Evolutionary conservation across 2,113 vertebrate genomes (phyloP), one percentile per base, ranked within the genome.

Genomic region (Protobothrops flavoviridis): DNA sequence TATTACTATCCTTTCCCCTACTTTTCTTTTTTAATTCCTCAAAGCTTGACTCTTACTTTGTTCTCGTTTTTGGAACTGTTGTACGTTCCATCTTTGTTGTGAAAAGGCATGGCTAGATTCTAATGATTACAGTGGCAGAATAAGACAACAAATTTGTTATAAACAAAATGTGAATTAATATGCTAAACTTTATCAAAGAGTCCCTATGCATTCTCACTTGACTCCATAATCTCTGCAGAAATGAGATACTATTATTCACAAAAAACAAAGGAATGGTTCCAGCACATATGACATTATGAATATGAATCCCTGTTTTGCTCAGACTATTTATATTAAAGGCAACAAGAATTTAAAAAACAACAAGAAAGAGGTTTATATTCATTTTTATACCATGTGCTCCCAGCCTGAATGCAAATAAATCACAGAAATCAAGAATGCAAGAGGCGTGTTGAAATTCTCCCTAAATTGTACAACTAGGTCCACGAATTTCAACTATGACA

Each of bases 391-490:
- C 20, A 81, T 20, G 33, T 21, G 17, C 33, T 43, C 74, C 59
- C 26, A 90, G 33, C 21, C 43, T 15, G 13, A 29, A 56, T 43
- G 33, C 33, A 85, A 56, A 85, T 15, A 53, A 5, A 56, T 81
- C 6, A 81, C 33, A 43, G 33, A 88, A 95, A 93, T 85, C 85
- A 2, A 91, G 0, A 93, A 92, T 61, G 85, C 20, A 93, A 26
- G 91, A 92, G 95, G 87, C 39, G 87, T 86, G 92, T 2, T 95
- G 93, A 95, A 81, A 81, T 81, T 93, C 64, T 94, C 89, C 88
- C 92, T 11, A 88, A 93, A 90, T 85, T 94, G 56, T 29, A 24
- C 15, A 93, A 55, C 53, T 87, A 90, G 64, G 12, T n/a, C 20
- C 85, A 88, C 2, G 53, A 56, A 61, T 45, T 43, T 48, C 81